A percentile compares a stretch with the other conserved stretches of the same genome.
Conservation (phyloP, 2,888 invertebrate genomes). For the Hirtodrosophila duncani region DNA sequence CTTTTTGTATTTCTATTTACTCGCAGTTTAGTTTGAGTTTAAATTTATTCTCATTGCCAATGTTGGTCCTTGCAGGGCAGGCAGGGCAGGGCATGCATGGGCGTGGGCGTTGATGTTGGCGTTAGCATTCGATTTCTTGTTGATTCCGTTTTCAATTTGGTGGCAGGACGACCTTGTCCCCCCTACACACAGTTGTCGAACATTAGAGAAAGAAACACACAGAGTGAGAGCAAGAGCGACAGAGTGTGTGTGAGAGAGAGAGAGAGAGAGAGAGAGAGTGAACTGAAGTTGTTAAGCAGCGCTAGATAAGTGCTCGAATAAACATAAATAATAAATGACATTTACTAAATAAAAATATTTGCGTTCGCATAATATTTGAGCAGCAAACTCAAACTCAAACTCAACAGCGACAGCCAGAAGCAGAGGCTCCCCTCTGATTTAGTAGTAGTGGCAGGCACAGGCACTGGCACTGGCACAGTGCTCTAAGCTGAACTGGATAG, state of each 20-base stretch:
- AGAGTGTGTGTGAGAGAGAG: no score
- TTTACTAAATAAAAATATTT: constrained; percentile 77
- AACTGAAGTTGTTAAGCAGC: constrained; percentile 74
- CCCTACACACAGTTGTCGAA: constrained; percentile 40
- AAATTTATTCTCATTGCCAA: constrained; percentile 60
- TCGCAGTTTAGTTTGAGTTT: constrained; percentile 73
- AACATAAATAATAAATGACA: constrained; percentile 77
- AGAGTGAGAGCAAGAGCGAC: no score
- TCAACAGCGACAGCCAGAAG: constrained; percentile 57
- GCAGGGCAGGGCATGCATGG: constrained; percentile 29
- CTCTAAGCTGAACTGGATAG: constrained; percentile 19
- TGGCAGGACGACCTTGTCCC: constrained; percentile 57
- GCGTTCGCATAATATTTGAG: constrained; percentile 77
- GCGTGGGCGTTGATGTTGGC: constrained; percentile 15
- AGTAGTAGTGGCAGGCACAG: constrained; percentile 9
- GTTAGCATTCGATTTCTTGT: constrained; percentile 61
- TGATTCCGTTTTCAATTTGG: constrained; percentile 67
- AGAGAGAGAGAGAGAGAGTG: no score
- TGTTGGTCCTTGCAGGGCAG: constrained; percentile 33
- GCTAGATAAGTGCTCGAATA: constrained; percentile 77
- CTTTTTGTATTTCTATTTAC: constrained; percentile 71
- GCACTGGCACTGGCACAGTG: no score
- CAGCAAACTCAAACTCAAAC: constrained; percentile 74
- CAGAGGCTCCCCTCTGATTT: no score
- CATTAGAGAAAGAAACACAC: no score